Percentiles rank a stretch among this genome's conserved stretches.
Conservation (phyloP, 2,888 invertebrate genomes). For the Eupelmus urozonus region DNA sequence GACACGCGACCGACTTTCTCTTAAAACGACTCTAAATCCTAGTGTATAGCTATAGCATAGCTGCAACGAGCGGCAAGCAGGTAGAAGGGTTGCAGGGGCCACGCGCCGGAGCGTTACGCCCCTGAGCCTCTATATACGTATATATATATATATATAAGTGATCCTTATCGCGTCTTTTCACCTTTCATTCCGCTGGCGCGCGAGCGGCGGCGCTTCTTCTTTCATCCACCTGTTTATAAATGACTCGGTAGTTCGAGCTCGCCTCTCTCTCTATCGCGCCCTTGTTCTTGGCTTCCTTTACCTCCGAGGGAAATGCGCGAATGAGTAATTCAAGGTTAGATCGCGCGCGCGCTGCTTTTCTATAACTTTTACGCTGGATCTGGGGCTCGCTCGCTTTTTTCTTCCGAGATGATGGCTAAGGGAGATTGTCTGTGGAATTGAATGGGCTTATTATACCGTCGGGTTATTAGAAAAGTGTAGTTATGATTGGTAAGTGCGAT, state of each 20-base stretch:
- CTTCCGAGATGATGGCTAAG: no score
- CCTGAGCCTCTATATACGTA: no score
- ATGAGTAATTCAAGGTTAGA: neutral
- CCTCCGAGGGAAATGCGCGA: neutral
- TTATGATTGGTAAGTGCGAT: no score
- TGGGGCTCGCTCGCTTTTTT: no score
- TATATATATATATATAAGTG: no score
- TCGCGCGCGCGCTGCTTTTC: neutral
- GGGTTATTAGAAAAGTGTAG: no score
- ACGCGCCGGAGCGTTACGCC: conserved; percentile 55
- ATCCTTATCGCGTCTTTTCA: conserved; percentile 59
- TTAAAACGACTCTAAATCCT: neutral
- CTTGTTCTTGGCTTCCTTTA: neutral
- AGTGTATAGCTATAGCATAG: no score
- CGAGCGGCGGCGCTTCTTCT: conserved; percentile 31
- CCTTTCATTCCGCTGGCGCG: conserved; percentile 44
- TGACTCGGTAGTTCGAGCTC: conserved; percentile 37
- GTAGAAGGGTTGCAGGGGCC: conserved; percentile 46
- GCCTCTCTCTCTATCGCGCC: neutral
- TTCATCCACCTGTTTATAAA: conserved; percentile 56
- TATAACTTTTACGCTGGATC: no score
- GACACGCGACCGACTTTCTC: conserved; percentile 74
- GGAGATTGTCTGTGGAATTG: no score
- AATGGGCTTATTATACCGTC: no score
- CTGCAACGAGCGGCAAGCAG: neutral